Evolutionary conservation across 2,113 vertebrate species (phyloP).

Genomic region (Pelecanus crispus): DNA sequence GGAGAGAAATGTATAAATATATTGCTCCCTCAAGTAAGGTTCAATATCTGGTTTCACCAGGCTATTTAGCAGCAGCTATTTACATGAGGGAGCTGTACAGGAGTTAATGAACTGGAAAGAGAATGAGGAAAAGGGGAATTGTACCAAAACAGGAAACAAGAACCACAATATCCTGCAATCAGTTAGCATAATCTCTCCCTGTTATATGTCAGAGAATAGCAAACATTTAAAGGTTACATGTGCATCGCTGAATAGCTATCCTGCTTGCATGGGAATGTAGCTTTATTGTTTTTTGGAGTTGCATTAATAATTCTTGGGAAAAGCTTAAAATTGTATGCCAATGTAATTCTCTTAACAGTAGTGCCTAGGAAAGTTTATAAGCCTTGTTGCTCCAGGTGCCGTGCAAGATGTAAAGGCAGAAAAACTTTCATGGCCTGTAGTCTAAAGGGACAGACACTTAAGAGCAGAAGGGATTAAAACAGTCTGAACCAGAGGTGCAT

Average conservation of each 20-base stretch:
- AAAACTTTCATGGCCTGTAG: not conserved
- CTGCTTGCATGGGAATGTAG: not conserved
- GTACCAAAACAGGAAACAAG: not conserved
- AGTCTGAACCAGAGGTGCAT: not conserved
- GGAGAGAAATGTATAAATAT: not conserved
- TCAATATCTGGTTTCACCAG: not conserved
- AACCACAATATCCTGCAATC: not conserved
- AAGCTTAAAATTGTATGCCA: not conserved
- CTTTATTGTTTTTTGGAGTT: not conserved
- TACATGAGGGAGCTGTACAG: not conserved
- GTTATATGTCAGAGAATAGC: not conserved
- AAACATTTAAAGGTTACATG: not conserved
- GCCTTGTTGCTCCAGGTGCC: not conserved
- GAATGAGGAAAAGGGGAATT: not conserved
- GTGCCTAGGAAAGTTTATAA: not conserved
- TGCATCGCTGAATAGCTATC: not conserved
- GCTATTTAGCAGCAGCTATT: not conserved
- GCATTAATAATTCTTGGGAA: not conserved
- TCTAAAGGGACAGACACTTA: not conserved
- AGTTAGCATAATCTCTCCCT: not conserved
- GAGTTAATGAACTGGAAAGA: not conserved
- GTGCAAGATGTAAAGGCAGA: not conserved
- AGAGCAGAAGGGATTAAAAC: not conserved
- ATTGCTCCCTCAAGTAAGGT: not conserved
- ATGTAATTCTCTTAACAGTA: not conserved